These are phyloP conservation scores for Dicyrtoma fusca DNA, from an alignment of 2,888 invertebrate species.

Conservation along the genomic window DNA sequence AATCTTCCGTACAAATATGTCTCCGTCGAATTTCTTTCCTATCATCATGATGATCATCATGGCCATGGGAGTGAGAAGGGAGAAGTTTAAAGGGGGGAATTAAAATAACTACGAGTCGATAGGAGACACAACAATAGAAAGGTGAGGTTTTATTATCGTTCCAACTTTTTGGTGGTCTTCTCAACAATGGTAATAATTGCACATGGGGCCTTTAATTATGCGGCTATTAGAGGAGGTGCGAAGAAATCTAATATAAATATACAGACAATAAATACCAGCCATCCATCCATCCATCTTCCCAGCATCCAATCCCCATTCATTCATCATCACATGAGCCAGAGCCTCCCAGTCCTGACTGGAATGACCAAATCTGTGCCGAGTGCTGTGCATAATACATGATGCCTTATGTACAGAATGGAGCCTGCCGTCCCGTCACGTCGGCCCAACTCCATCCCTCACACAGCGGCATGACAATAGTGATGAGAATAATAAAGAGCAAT, in stretches of 20 bases:
- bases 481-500: neutral
- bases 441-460: too few relatives aligned
- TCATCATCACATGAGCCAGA: neutral
- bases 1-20: too few relatives aligned
- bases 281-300: neutral
- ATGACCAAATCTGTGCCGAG: too few relatives aligned
- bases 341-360: too few relatives aligned
- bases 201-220: slow-evolving; percentile 1
- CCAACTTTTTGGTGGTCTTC: slow-evolving; percentile 15
- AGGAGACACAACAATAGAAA: neutral
- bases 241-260: too few relatives aligned
- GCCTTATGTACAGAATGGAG: neutral
- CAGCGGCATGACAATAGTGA: slow-evolving; percentile 7
- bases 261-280: neutral
- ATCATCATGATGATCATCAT: too few relatives aligned
- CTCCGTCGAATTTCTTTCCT: too few relatives aligned
- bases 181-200: slow-evolving; percentile 11
- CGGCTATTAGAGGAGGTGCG: too few relatives aligned
- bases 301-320: neutral
- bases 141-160: slow-evolving; percentile 4
- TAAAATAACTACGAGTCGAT: neutral
- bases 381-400: too few relatives aligned
- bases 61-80: neutral
- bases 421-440: too few relatives aligned
- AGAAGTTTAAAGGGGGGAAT: neutral